A percentile compares a stretch with the other conserved stretches of the same genome.
phyloP scores from a whole-genome alignment of 2,113 vertebrate genomes.

The Oryzias curvinotus region DNA sequence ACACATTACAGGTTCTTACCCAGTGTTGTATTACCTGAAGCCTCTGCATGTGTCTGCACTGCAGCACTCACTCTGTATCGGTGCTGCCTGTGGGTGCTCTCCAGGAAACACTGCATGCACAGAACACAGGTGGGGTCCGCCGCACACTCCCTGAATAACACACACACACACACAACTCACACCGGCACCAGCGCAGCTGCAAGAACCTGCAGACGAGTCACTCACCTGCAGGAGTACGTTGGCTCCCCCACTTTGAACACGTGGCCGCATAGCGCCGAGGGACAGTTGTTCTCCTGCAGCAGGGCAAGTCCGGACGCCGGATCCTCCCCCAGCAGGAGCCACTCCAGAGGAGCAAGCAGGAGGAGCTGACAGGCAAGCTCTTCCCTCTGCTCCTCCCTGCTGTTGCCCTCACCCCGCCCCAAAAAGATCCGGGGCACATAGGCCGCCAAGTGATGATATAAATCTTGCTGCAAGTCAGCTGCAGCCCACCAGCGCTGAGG shows the following conservation, averaged over 20 bases:
- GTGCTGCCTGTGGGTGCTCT: constrained; percentile 92
- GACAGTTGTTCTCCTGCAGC: constrained; percentile 88
- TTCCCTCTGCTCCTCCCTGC: constrained; percentile 83
- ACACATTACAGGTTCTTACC: neutral
- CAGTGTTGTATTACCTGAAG: neutral
- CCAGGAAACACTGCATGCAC: constrained; percentile 98
- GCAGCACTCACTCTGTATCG: constrained; percentile 88
- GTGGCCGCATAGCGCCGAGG: constrained; percentile 92
- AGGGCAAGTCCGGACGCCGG: constrained; percentile 85
- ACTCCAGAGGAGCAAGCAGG: constrained; percentile 90
- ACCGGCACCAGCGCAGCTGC: neutral
- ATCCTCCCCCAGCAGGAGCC: constrained; percentile 93
- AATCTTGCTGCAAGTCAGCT: constrained; percentile 85
- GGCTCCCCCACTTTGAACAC: constrained; percentile 98
- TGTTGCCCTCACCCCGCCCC: constrained; percentile 80
- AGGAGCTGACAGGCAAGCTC: constrained; percentile 88
- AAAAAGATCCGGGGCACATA: constrained; percentile 94
- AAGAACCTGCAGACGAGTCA: neutral
- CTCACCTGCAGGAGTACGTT: constrained; percentile 97
- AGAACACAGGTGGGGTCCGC: constrained; percentile 97
- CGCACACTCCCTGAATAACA: constrained; percentile 86
- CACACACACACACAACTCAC: neutral
- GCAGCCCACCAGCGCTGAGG: constrained; percentile 89
- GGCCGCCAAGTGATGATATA: constrained; percentile 87
- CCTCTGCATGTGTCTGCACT: neutral